These are phyloP conservation scores for Riparia riparia DNA, from an alignment of 2,113 vertebrate species.

Conservation along the genomic window DNA sequence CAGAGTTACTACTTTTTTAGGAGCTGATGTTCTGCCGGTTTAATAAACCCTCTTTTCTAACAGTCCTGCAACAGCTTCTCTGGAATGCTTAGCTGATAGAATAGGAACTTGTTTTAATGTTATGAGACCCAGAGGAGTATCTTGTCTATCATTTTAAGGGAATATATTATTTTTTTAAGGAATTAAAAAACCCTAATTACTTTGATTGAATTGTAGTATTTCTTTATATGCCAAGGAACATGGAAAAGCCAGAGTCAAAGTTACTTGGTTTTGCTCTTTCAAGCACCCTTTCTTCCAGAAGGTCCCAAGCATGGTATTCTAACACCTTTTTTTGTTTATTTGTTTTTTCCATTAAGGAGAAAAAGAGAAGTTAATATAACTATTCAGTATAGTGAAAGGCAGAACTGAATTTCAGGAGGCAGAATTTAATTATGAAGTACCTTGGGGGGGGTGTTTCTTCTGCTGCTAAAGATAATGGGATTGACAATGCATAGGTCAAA, in stretches of 20 bases:
- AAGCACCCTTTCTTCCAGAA: neutral
- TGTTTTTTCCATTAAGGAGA: neutral
- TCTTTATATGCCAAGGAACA: neutral
- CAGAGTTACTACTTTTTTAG: neutral
- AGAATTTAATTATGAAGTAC: neutral
- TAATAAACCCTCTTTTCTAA: neutral
- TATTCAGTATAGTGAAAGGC: neutral
- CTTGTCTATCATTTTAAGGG: neutral
- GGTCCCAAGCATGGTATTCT: neutral
- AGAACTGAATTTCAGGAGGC: neutral
- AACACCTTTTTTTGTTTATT: neutral
- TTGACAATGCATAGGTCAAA: neutral
- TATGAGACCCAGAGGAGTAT: neutral
- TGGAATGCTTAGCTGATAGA: neutral
- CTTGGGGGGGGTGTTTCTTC: fast-evolving
- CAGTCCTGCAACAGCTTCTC: neutral
- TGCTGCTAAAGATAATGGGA: neutral
- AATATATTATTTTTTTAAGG: neutral
- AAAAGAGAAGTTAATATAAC: neutral
- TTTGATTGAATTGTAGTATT: neutral
- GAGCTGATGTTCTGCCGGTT: neutral
- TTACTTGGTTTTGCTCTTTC: neutral
- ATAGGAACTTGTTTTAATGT: neutral
- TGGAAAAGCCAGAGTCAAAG: neutral
- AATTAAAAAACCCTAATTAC: neutral